A percentile compares a stretch with the other conserved stretches of the same genome.
phyloP scores from a whole-genome alignment of 2,888 invertebrate genomes.

The Zootermopsis nevadensis region DNA sequence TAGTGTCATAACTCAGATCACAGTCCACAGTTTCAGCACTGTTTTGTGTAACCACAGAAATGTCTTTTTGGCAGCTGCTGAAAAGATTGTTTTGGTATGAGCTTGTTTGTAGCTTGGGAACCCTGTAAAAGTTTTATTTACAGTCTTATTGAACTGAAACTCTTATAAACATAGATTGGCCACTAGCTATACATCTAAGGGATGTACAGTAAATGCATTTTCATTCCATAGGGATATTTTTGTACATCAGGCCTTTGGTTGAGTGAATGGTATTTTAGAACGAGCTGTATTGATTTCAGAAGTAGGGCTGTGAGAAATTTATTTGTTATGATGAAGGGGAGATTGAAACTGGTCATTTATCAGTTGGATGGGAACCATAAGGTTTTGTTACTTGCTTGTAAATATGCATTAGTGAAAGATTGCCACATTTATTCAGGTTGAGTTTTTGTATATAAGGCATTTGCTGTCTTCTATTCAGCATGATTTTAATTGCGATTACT shows the following conservation, averaged over 20 bases:
- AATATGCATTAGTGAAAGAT: not conserved
- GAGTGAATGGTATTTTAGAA: conserved; percentile 1
- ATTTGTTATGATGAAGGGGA: not conserved
- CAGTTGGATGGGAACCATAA: not conserved
- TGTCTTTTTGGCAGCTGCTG: no score
- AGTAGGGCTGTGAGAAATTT: conserved; percentile 29
- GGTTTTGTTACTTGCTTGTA: conserved; percentile 11
- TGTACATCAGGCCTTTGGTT: conserved; percentile 24
- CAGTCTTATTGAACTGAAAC: no score
- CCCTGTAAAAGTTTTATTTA: no score
- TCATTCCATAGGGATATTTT: not conserved
- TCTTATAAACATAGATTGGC: no score
- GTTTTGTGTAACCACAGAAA: no score
- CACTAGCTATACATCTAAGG: no score
- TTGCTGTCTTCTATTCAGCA: not conserved
- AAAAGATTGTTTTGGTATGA: no score
- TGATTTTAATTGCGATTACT: not conserved
- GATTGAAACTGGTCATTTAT: not conserved
- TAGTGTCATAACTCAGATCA: no score
- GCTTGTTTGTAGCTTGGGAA: no score
- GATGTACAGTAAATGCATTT: not conserved
- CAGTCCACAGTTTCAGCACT: no score
- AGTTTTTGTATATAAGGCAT: not conserved
- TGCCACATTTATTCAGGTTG: not conserved
- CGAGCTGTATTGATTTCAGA: not conserved